Percentiles rank a stretch among this genome's conserved stretches.
phyloP scores from a whole-genome alignment of 2,797 vertebrate species.

The Selene dorsalis region DNA sequence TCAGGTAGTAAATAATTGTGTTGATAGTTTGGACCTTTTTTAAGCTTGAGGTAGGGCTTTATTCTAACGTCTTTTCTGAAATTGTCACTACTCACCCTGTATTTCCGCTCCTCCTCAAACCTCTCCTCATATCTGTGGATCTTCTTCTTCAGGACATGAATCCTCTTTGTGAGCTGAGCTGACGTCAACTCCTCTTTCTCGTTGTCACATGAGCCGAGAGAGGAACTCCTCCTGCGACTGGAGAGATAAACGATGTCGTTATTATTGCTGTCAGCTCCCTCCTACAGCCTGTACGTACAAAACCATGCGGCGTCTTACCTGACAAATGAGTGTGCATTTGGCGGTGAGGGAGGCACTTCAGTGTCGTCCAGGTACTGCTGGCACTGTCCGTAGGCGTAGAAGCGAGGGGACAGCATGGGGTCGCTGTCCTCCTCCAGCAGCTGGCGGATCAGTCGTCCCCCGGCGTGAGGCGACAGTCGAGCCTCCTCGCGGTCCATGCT shows the following conservation, averaged over 20 bases:
- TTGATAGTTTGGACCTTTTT: slow-evolving; percentile 3
- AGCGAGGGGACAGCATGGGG: slow-evolving; percentile 96
- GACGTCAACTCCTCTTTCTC: slow-evolving; percentile 91
- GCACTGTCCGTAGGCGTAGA: slow-evolving; percentile 92
- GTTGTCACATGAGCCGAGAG: slow-evolving; percentile 93
- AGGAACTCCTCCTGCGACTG: slow-evolving; percentile 93
- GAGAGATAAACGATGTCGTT: fast-evolving
- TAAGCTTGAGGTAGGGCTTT: background rate
- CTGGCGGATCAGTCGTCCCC: slow-evolving; percentile 92
- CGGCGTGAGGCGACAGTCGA: slow-evolving; percentile 90
- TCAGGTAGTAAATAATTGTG: background rate
- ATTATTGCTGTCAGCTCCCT: background rate
- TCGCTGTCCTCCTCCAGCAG: slow-evolving; percentile 93
- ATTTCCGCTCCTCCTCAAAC: slow-evolving; percentile 97
- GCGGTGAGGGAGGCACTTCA: slow-evolving; percentile 97
- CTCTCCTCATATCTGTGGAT: slow-evolving; percentile 95
- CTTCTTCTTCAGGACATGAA: slow-evolving; percentile 96
- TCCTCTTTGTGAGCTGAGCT: slow-evolving; percentile 93
- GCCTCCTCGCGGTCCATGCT: slow-evolving; percentile 90
- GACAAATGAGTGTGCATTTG: slow-evolving; percentile 94
- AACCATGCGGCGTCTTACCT: slow-evolving; percentile 81
- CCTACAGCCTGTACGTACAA: fast-evolving
- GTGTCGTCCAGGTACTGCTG: slow-evolving; percentile 97
- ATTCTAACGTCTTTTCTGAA: background rate
- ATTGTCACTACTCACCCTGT: slow-evolving; percentile 86